Base-by-base conservation (phyloP, 2,888 invertebrate genomes). In the Mythimna loreyi region DNA sequence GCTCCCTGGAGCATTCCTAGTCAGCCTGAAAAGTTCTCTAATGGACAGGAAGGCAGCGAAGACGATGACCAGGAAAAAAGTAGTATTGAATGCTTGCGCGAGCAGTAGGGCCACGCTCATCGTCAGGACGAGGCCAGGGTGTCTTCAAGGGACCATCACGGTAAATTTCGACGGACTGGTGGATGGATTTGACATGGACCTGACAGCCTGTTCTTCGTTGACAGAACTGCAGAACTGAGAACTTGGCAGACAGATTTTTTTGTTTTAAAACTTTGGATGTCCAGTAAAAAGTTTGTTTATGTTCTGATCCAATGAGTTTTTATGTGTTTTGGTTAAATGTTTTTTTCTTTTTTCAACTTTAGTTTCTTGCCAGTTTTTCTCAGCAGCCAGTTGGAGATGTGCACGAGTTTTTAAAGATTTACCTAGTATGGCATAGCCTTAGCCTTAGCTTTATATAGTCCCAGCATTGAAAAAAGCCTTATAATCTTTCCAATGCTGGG, bases 111-210 rank as follows among this genome's bases (percentile, higher is more conserved):
- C 6, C 1, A 36, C 2, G 53, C 68, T 68, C 77, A 77, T 69
- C 74, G 0, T 77, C 40, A 25, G 9, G 69, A 59, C 43, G 73
- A 77, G 68, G 36, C 16, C 49, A 16, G 19, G 6, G 2, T 30
- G 23, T 28, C 6, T 23, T 77, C 62, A 77, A 36, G 55, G 50
- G 9, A 49, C 30, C 78, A 77, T 77, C 3, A 69, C 77, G 65
- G 68, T 11, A 8, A 59, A 69, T 74, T 77, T 69, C 64, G 25
- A 8, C 53, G 40, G 36, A 16, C 19, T 56, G 11, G 0, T 28
- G 9, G 23, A 21, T 1, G 9, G 36, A 19, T 1, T 7, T 45
- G 73, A 55, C 45, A 56, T 33, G 36, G 21, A 30, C 4, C 16
- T 72, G 65, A 58, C 67, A 67, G 49, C 1, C 8, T 47, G 53